Percentiles rank a stretch among this genome's conserved stretches.
Evolutionary conservation across 2,888 invertebrate genomes (phyloP).

Genomic region (Cephalotes varians): DNA sequence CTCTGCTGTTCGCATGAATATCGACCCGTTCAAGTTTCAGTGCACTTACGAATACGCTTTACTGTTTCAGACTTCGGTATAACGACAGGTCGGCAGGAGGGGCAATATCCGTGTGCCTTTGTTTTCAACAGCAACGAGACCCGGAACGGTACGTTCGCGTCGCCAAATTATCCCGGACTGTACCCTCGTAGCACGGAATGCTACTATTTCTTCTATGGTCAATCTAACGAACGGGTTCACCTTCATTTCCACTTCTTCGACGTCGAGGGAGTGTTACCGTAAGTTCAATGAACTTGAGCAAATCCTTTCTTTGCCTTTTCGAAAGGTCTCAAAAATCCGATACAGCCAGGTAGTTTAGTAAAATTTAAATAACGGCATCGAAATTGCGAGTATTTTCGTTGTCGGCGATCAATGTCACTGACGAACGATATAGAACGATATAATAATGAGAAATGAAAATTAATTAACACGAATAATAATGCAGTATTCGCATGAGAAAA

Average conservation of each 20-base stretch:
- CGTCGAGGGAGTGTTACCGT: slow-evolving; percentile 98
- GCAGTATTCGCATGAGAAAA: slow-evolving; percentile 7
- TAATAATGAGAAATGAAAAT: slow-evolving; percentile 42
- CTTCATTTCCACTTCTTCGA: slow-evolving; percentile 96
- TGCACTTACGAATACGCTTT: slow-evolving; percentile 67
- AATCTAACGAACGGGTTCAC: slow-evolving; percentile 91
- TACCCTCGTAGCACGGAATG: slow-evolving; percentile 96
- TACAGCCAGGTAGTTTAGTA: too few relatives aligned
- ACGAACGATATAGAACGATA: slow-evolving; percentile 7
- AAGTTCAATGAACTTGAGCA: slow-evolving; percentile 86
- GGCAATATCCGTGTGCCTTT: slow-evolving; percentile 94
- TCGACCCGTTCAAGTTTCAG: slow-evolving; percentile 15
- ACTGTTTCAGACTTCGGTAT: slow-evolving; percentile 94
- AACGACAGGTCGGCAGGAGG: slow-evolving; percentile 92
- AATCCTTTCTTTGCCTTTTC: not conserved
- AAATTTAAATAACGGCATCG: not conserved
- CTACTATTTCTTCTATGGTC: slow-evolving; percentile 96
- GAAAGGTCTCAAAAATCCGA: not conserved
- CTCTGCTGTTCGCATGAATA: not conserved
- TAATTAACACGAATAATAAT: slow-evolving; percentile 41
- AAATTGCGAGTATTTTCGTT: slow-evolving; percentile 6
- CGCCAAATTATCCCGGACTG: slow-evolving; percentile 96
- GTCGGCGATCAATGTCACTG: not conserved
- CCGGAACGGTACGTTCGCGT: slow-evolving; percentile 93
- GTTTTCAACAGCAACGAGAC: slow-evolving; percentile 94